A percentile compares a stretch with the other conserved stretches of the same genome.
phyloP scores from a whole-genome alignment of 2,888 invertebrate species.

The Athripsodes cinereus region DNA sequence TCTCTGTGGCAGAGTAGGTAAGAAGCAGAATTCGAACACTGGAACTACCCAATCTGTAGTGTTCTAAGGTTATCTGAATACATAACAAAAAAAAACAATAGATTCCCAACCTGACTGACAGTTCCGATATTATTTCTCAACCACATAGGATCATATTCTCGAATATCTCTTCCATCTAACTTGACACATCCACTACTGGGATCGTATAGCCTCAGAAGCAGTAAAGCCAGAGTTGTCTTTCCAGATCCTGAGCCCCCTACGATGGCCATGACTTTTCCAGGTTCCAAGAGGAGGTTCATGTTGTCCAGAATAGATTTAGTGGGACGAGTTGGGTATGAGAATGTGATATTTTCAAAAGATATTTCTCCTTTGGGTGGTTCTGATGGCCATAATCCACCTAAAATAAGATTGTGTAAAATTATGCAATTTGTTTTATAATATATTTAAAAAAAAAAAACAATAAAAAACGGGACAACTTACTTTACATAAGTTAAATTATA shows the following conservation, averaged over 20 bases:
- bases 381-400: constrained; percentile 58
- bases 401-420: too few relatives aligned
- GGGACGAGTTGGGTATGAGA: constrained; percentile 63
- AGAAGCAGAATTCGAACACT: too few relatives aligned
- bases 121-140: constrained; percentile 80
- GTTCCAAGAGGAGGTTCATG: constrained; percentile 59
- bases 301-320: constrained; percentile 55
- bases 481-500: too few relatives aligned
- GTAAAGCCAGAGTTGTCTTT: constrained; percentile 83
- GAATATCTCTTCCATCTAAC: constrained; percentile 73
- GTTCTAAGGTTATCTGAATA: too few relatives aligned
- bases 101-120: constrained; percentile 69
- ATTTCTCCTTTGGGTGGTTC: constrained; percentile 62
- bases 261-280: constrained; percentile 69
- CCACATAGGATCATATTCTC: constrained; percentile 74
- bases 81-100: too few relatives aligned
- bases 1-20: too few relatives aligned
- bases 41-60: too few relatives aligned
- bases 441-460: too few relatives aligned
- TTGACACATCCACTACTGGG: constrained; percentile 64
- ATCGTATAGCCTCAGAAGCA: constrained; percentile 82
- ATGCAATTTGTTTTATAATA: too few relatives aligned
- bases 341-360: constrained; percentile 65
- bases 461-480: too few relatives aligned
- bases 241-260: constrained; percentile 93